Conservation (phyloP, 2,797 vertebrate genomes). For the Leptatherina wallacei region DNA sequence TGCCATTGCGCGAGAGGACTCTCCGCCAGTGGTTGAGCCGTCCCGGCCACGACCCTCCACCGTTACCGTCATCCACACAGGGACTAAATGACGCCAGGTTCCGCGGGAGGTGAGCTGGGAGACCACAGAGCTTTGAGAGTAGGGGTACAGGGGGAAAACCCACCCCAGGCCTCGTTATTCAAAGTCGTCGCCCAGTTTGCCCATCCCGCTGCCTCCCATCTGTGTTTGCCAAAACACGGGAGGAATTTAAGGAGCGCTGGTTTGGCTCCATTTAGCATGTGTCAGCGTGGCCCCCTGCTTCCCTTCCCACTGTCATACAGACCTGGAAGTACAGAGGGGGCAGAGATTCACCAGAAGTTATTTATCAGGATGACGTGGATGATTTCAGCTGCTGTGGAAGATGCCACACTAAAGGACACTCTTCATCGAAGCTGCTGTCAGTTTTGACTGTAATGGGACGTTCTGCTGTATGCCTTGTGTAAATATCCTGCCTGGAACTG, state of each 20-base stretch:
- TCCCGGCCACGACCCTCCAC: conserved; percentile 77
- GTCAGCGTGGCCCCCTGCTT: conserved; percentile 44
- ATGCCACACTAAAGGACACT: conserved; percentile 56
- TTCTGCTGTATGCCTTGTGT: conserved; percentile 74
- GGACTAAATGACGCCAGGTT: conserved; percentile 86
- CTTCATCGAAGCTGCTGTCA: conserved; percentile 58
- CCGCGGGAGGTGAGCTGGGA: conserved; percentile 82
- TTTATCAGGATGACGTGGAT: conserved; percentile 29
- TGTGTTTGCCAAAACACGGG: conserved; percentile 55
- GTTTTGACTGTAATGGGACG: conserved; percentile 47
- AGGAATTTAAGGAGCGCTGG: conserved; percentile 66
- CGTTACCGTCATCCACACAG: conserved; percentile 84
- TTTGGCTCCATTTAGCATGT: conserved; percentile 64
- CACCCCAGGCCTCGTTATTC: conserved; percentile 52
- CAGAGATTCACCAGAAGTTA: conserved; percentile 41
- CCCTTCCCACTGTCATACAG: conserved; percentile 42
- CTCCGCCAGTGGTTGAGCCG: conserved; percentile 42
- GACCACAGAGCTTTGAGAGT: conserved; percentile 76
- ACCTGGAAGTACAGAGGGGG: conserved; percentile 49
- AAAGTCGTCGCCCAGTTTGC: conserved; percentile 65
- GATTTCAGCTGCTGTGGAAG: conserved; percentile 39
- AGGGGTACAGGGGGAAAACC: conserved; percentile 13
- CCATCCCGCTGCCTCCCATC: conserved; percentile 69
- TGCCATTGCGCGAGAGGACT: conserved; percentile 54
- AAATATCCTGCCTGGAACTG: conserved; percentile 67